Conservation (phyloP, 2,113 vertebrate genomes). For the Microcebus lehilahytsara region DNA sequence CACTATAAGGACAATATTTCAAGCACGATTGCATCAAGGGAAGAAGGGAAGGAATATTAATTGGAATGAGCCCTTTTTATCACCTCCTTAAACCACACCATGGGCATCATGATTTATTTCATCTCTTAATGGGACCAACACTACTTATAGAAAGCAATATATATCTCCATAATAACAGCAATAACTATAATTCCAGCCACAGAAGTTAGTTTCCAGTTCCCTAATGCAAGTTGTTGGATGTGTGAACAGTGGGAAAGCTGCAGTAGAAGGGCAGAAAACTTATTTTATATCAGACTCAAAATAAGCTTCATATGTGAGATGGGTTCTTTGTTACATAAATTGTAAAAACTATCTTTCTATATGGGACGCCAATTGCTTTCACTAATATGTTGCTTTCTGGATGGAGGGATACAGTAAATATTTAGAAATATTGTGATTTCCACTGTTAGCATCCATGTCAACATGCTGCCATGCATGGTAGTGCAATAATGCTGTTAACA, state of each 20-base stretch:
- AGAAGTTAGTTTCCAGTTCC: neutral
- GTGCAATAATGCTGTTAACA: neutral
- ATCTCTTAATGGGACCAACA: neutral
- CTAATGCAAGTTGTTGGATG: neutral
- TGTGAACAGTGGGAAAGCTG: neutral
- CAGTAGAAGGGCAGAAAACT: neutral
- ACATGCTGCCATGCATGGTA: neutral
- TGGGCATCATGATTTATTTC: neutral
- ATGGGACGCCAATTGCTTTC: neutral
- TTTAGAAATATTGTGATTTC: neutral
- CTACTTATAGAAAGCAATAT: neutral
- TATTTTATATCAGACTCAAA: neutral
- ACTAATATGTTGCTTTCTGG: neutral
- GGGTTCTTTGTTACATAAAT: neutral
- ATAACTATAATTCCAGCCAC: neutral
- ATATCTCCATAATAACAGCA: neutral
- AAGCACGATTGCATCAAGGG: neutral
- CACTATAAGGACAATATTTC: neutral
- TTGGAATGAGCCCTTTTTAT: neutral
- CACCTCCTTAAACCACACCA: neutral
- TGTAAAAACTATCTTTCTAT: neutral
- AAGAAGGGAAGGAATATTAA: neutral
- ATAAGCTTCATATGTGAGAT: neutral
- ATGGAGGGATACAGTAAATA: neutral
- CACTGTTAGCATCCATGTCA: neutral